Percentiles rank a stretch among this genome's conserved stretches.
phyloP scores from a whole-genome alignment of 2,797 vertebrate species.

The Mus spretus region DNA sequence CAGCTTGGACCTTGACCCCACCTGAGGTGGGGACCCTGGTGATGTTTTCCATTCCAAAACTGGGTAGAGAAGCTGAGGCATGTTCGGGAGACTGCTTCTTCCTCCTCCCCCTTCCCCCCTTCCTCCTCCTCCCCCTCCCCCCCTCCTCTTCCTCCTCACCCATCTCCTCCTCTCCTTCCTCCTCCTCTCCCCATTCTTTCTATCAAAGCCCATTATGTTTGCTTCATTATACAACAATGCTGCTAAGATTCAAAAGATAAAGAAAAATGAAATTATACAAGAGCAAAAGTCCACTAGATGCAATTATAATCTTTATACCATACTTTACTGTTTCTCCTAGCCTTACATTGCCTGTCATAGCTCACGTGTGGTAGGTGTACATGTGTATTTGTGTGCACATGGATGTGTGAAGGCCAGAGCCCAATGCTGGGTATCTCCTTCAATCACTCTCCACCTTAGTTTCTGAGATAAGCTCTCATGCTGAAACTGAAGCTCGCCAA shows the following conservation, averaged over 20 bases:
- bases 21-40: neutral
- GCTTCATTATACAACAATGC: slow-evolving; percentile 7
- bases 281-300: neutral
- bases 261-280: slow-evolving; percentile 22
- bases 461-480: neutral
- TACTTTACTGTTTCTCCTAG: neutral
- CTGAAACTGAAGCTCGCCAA: neutral
- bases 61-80: neutral
- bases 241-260: slow-evolving; percentile 21
- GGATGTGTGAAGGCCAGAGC: neutral
- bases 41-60: slow-evolving; percentile 9
- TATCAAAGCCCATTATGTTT: slow-evolving; percentile 23
- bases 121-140: neutral
- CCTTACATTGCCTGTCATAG: neutral
- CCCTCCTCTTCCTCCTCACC: neutral
- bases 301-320: slow-evolving; percentile 20
- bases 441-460: neutral
- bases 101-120: neutral
- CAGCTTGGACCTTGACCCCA: neutral
- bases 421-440: neutral
- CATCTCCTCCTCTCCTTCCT: neutral
- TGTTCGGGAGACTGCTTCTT: neutral
- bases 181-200: neutral
- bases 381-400: neutral
- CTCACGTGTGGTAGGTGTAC: neutral